phyloP scores from a whole-genome alignment of 2,888 invertebrate species.

The Linnaemya vulpina region DNA sequence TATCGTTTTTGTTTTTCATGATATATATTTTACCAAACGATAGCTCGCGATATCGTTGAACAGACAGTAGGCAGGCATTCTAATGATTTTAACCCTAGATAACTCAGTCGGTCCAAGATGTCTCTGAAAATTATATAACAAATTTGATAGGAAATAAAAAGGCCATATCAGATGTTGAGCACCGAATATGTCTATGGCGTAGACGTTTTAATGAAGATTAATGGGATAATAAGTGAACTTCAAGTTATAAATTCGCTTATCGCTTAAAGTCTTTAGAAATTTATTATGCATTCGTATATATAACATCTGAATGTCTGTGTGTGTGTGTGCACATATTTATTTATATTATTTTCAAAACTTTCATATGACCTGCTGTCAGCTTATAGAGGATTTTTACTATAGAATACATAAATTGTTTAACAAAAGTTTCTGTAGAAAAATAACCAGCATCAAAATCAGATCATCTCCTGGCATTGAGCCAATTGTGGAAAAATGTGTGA shows the following conservation, averaged over 20 bases:
- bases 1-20: no score
- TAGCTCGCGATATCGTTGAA: no score
- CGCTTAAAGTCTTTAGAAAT: background rate
- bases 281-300: background rate
- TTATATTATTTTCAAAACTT: background rate
- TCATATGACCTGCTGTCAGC: conserved; percentile 4
- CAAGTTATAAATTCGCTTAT: background rate
- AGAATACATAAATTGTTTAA: background rate
- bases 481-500: conserved; percentile 62
- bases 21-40: no score
- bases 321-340: background rate
- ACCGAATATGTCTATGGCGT: no score
- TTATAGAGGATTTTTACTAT: background rate
- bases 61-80: no score
- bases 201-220: no score
- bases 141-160: no score
- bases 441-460: conserved; percentile 59
- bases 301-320: background rate
- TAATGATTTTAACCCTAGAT: no score
- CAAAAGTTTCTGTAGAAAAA: conserved; percentile 17
- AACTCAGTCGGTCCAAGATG: no score
- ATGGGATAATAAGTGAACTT: background rate
- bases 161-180: no score
- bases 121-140: no score
- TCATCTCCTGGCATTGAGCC: conserved; percentile 70